Percentiles rank a stretch among this genome's conserved stretches.
phyloP scores from a whole-genome alignment of 2,888 invertebrate species.

The Amblyjoppa proteus region DNA sequence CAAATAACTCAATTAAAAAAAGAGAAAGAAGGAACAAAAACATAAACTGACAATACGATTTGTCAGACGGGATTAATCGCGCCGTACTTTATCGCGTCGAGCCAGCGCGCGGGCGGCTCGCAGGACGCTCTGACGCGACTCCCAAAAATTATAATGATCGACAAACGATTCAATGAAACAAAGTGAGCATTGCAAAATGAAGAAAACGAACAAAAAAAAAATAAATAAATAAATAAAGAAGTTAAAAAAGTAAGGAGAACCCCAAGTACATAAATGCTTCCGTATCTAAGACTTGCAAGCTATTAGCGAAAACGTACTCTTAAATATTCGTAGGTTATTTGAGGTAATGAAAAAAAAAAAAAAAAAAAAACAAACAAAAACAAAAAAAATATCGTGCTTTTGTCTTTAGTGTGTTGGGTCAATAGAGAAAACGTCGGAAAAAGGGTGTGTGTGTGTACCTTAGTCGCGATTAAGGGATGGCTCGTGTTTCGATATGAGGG shows the following conservation, averaged over 20 bases:
- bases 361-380: slow-evolving; percentile 15
- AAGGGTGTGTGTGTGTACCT: slow-evolving; percentile 30
- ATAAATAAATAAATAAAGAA: slow-evolving; percentile 54
- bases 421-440: slow-evolving; percentile 28
- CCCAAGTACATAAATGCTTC: slow-evolving; percentile 78
- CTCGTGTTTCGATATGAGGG: slow-evolving; percentile 49
- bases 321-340: slow-evolving; percentile 60
- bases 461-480: slow-evolving; percentile 44
- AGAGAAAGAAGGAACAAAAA: slow-evolving; percentile 18
- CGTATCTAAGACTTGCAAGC: slow-evolving; percentile 80
- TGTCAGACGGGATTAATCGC: slow-evolving; percentile 41
- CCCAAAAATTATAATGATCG: slow-evolving; percentile 45
- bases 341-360: slow-evolving; percentile 4
- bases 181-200: slow-evolving; percentile 52
- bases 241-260: slow-evolving; percentile 59
- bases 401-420: slow-evolving; percentile 63
- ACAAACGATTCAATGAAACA: slow-evolving; percentile 51
- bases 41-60: slow-evolving; percentile 24
- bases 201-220: slow-evolving; percentile 11
- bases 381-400: slow-evolving; percentile 59
- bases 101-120: slow-evolving; percentile 11
- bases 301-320: slow-evolving; percentile 59
- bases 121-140: slow-evolving; percentile 7
- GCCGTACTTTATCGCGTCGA: slow-evolving; percentile 29
- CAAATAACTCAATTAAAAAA: neutral